Percentiles rank a stretch among this genome's conserved stretches.
Conservation (phyloP, 1,140 invertebrate genomes). For the Diorhabda sublineata region DNA sequence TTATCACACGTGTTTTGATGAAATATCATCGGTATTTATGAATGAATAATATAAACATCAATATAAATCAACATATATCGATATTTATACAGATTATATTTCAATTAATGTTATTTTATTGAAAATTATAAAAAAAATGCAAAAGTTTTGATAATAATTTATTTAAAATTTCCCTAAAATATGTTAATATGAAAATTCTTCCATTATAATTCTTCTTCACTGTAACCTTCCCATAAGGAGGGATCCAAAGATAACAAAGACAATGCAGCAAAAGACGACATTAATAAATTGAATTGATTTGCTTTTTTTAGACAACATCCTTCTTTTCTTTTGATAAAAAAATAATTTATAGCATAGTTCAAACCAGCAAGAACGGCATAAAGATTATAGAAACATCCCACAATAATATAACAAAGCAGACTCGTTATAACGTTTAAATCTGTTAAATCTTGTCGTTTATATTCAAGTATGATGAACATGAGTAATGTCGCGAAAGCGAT, state of each 20-base stretch:
- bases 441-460: conserved; percentile 11
- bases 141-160: no score
- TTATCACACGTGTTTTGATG: no score
- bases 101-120: no score
- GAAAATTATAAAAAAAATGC: no score
- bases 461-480: conserved; percentile 10
- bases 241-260: conserved; percentile 10
- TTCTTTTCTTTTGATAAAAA: conserved; percentile 7
- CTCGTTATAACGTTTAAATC: conserved; percentile 14
- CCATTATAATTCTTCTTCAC: no score
- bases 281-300: conserved; percentile 5
- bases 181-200: no score
- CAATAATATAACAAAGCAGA: not conserved
- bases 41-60: no score
- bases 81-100: no score
- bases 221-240: no score
- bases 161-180: no score
- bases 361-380: not conserved
- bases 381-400: not conserved
- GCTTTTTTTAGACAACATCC: conserved; percentile 2
- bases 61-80: no score
- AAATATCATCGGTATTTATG: no score
- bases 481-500: conserved; percentile 9
- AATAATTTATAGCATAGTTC: conserved; percentile 4
- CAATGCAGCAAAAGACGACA: conserved; percentile 5